A percentile compares a stretch with the other conserved stretches of the same genome.
phyloP scores from a whole-genome alignment of 2,888 invertebrate genomes.

The Scelioninae gen. 2 region DNA sequence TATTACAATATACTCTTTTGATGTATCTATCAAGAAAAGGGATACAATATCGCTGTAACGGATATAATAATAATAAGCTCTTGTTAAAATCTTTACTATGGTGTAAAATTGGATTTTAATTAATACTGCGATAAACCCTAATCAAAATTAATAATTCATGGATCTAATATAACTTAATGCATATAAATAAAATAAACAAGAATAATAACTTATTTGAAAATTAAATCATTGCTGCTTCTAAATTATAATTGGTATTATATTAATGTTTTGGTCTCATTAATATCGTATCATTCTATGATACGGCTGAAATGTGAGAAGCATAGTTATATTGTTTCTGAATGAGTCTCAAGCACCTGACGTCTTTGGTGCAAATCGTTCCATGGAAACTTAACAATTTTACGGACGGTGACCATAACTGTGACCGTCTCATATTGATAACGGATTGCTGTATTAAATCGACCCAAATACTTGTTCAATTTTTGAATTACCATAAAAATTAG shows the following conservation, averaged over 20 bases:
- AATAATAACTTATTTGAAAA: conserved; percentile 11
- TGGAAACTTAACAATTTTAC: conserved; percentile 41
- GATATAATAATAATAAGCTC: neutral
- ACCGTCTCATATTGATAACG: conserved; percentile 52
- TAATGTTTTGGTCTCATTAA: neutral
- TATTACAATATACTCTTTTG: neutral
- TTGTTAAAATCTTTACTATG: neutral
- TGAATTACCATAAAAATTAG: no score
- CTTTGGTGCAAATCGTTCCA: conserved; percentile 34
- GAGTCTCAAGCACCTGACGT: conserved; percentile 37
- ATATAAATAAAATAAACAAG: conserved; percentile 2
- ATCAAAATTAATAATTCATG: conserved; percentile 6
- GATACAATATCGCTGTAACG: neutral
- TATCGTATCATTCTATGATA: conserved; percentile 14
- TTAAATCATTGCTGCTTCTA: neutral
- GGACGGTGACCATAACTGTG: conserved; percentile 52
- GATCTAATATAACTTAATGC: conserved; percentile 1
- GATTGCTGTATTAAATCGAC: conserved; percentile 42
- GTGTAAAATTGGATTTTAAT: neutral
- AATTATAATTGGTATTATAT: neutral
- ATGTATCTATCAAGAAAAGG: neutral
- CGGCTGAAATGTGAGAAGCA: neutral
- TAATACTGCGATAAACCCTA: neutral
- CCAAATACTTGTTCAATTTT: conserved; percentile 47
- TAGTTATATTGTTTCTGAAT: conserved; percentile 40